Conservation (phyloP, 2,888 invertebrate species). For the Odontomyia ornata region DNA sequence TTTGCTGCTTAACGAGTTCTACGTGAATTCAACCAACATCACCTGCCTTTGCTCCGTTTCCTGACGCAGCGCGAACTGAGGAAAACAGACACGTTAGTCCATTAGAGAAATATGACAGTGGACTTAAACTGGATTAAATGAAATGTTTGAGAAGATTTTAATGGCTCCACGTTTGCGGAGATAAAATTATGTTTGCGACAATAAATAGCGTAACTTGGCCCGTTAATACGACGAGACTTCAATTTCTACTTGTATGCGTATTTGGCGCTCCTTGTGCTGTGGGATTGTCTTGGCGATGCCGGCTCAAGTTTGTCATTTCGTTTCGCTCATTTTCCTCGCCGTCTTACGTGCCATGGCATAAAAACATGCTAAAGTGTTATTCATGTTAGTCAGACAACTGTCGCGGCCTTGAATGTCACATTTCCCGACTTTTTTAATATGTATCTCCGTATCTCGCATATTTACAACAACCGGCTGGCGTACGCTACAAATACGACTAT, state of each 20-base stretch:
- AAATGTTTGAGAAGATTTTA: neutral
- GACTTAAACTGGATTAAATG: neutral
- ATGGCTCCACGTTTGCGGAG: neutral
- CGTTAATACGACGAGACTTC: neutral
- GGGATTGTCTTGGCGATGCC: neutral
- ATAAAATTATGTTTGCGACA: too few species aligned
- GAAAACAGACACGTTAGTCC: neutral
- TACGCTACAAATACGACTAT: neutral
- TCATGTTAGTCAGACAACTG: conserved; percentile 32
- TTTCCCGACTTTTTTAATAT: conserved; percentile 29
- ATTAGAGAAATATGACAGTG: conserved; percentile 9
- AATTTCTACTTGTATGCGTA: neutral
- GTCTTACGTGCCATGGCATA: neutral
- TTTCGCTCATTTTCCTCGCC: neutral
- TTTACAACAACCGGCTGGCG: conserved; percentile 12
- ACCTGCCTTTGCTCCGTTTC: neutral
- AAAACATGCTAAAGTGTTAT: neutral
- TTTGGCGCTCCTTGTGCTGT: neutral
- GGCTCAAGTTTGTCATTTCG: too few species aligned
- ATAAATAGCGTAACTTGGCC: neutral
- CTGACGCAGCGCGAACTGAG: neutral
- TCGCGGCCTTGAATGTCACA: conserved; percentile 36
- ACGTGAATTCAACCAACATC: neutral
- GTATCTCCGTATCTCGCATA: conserved; percentile 15
- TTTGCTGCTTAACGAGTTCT: conserved; percentile 1